Conservation (phyloP, 2,888 invertebrate species). For the Silvanus unidentatus region DNA sequence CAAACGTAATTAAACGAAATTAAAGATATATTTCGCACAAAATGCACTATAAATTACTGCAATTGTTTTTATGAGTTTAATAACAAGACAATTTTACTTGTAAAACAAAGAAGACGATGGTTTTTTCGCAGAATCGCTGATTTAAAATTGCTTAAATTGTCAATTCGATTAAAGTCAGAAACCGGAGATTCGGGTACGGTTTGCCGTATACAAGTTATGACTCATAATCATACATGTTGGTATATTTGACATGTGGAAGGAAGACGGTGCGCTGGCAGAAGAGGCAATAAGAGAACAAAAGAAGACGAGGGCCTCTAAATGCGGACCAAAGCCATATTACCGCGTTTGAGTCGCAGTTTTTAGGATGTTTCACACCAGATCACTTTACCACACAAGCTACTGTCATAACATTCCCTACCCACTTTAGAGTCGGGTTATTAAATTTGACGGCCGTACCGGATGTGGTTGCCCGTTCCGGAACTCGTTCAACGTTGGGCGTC, state of each 20-base stretch:
- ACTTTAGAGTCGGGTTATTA: constrained; percentile 21
- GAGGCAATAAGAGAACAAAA: neutral
- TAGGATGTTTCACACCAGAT: no score
- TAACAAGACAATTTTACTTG: no score
- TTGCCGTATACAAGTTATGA: constrained; percentile 1
- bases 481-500: constrained; percentile 21
- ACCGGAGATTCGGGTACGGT: neutral
- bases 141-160: no score
- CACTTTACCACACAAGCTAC: neutral
- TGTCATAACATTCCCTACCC: constrained; percentile 20
- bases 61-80: no score
- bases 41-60: no score
- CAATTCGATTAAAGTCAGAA: no score
- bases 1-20: no score
- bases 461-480: constrained; percentile 21
- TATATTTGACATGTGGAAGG: no score
- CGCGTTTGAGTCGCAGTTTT: no score
- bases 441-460: constrained; percentile 24
- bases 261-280: neutral
- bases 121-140: no score
- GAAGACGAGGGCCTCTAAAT: neutral
- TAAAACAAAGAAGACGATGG: no score
- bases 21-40: no score
- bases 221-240: neutral
- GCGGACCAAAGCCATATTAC: neutral